Evolutionary conservation across 2,113 vertebrate genomes (phyloP), one percentile per base, ranked within the genome.

Genomic region (Gorsachius goisagi): DNA sequence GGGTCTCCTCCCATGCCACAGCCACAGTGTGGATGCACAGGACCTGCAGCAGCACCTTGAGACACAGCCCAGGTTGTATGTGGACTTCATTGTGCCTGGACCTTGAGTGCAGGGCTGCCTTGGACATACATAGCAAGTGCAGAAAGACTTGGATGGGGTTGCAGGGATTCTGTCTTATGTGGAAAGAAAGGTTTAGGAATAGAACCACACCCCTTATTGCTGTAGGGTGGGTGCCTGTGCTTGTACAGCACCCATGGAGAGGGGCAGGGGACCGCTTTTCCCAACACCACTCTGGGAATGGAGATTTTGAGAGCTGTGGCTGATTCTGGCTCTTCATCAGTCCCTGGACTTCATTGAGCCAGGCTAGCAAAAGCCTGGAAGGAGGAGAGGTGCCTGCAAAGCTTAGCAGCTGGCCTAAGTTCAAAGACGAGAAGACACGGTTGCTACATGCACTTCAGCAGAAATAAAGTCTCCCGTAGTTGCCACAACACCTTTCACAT

Each of bases 21-120:
- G 78, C 13, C 63, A 19, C 67, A 33, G n/a, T 11, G 5, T 2
- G 44, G 27, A 12, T 9, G 11, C 0, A 0, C 37, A 44, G 56
- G 52, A 77, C 35, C 22, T 33, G 49, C 28, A 56, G 69, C 32
- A 92, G 64, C 79, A 47, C 27, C 23, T 3, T 11, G 15, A 55
- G 19, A 41, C 58, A 12, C 0, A 0, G 41, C 32, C 58, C 32
- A 49, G 32, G 30, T 10, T 6, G 0, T 5, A 12, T 1, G 1
- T 12, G n/a, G 26, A 11, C 17, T 64, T 59, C 5, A 5, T 59
- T 58, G 63, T 59, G 58, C 27, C 63, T 23, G 63, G 22, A 75
- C 33, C 20, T 35, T 1, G 3, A 8, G 6, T 17, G 12, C 37
- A 44, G 59, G 74, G 15, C 32, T 85, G 23, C 33, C 45, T 55